These are phyloP conservation scores for Brachylomia viminalis DNA, from an alignment of 2,888 invertebrate species.

Conservation along the genomic window DNA sequence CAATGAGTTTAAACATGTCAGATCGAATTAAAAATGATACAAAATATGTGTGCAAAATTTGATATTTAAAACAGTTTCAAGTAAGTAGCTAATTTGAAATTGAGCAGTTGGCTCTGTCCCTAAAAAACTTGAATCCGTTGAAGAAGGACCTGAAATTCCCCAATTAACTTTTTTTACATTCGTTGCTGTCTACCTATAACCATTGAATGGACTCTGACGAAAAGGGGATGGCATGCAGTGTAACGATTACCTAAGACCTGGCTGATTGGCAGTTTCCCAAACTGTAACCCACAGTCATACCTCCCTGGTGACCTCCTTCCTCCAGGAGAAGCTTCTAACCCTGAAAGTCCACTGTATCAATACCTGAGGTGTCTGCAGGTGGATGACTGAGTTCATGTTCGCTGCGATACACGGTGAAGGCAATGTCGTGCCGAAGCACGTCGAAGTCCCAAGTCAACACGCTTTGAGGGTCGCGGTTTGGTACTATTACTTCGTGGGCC, in stretches of 20 bases:
- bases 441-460: constrained; percentile 99
- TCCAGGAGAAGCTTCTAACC: background rate
- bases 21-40: too few species aligned
- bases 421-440: constrained; percentile 96
- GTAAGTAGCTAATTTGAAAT: too few species aligned
- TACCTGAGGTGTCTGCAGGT: constrained; percentile 74
- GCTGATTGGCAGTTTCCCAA: background rate
- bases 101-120: too few species aligned
- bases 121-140: too few species aligned
- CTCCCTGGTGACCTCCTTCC: background rate
- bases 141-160: too few species aligned
- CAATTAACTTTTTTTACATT: too few species aligned
- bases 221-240: too few species aligned
- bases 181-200: background rate
- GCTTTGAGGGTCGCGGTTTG: constrained; percentile 95
- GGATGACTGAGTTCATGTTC: constrained; percentile 74
- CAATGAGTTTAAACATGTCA: too few species aligned
- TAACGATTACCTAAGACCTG: background rate
- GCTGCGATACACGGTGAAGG: constrained; percentile 93
- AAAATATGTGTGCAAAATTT: too few species aligned
- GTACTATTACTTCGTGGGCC: constrained; percentile 94
- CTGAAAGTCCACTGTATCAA: background rate
- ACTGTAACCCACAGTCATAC: background rate
- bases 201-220: background rate
- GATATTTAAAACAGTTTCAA: too few species aligned